These are phyloP conservation scores for Lymantria monacha DNA, from an alignment of 2,888 invertebrate genomes.

Conservation along the genomic window DNA sequence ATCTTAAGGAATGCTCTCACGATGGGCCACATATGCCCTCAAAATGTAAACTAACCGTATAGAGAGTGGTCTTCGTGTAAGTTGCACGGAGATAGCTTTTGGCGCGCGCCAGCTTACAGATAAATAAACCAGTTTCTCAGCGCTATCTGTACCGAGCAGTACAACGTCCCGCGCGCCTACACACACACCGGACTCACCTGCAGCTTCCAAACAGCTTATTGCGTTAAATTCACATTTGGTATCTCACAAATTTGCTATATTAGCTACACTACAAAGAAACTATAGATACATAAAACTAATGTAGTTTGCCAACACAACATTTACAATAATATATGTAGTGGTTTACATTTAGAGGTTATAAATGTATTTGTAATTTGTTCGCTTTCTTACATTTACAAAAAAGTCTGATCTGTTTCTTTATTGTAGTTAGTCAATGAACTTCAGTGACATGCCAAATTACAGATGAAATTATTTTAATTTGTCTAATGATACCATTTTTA, in stretches of 20 bases:
- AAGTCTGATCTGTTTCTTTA: too few relatives aligned
- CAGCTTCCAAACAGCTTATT: conserved; percentile 44
- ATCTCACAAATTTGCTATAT: conserved; percentile 6
- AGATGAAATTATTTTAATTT: too few relatives aligned
- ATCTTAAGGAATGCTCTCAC: neutral
- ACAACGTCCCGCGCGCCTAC: neutral
- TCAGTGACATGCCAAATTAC: too few relatives aligned
- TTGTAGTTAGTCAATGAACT: too few relatives aligned
- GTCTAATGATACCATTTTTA: too few relatives aligned
- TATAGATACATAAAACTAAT: too few relatives aligned
- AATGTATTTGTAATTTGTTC: too few relatives aligned
- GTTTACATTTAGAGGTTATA: too few relatives aligned
- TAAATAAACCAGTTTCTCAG: conserved; percentile 66
- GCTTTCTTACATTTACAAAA: too few relatives aligned
- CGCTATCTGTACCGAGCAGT: conserved; percentile 13
- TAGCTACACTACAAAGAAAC: neutral
- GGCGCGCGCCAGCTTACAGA: conserved; percentile 55
- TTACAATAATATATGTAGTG: too few relatives aligned
- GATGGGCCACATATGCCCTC: neutral
- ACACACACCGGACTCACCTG: conserved; percentile 28
- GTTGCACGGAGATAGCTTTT: conserved; percentile 43
- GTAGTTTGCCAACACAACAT: too few relatives aligned
- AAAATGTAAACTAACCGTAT: neutral
- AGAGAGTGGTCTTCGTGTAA: neutral
- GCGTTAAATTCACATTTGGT: conserved; percentile 51